Conservation (phyloP, 2,888 invertebrate species). For the Conops quadrifasciatus region DNA sequence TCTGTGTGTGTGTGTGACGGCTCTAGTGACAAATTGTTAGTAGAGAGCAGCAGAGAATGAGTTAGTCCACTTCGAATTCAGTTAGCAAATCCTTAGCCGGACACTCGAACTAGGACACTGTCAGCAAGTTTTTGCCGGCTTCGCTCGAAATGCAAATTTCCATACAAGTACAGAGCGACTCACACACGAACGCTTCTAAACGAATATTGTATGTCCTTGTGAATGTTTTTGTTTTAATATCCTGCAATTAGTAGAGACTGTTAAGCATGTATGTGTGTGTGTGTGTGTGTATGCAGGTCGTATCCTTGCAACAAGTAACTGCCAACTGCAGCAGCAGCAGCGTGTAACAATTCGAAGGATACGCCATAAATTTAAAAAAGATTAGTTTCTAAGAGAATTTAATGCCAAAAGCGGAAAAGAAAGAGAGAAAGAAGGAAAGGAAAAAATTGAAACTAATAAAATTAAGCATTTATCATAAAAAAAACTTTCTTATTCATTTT, state of each 20-base stretch:
- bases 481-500: not conserved
- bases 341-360: not conserved
- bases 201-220: constrained; percentile 8
- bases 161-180: not conserved
- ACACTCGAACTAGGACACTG: constrained; percentile 16
- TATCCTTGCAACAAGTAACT: constrained; percentile 10
- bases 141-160: constrained; percentile 21
- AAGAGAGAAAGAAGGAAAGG: not conserved
- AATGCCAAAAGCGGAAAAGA: not conserved
- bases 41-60: not conserved
- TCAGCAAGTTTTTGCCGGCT: not conserved
- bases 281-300: not conserved
- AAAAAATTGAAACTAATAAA: not conserved
- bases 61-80: not conserved
- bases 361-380: not conserved
- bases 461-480: not conserved
- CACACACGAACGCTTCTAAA: not conserved
- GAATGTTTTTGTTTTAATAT: constrained; percentile 9
- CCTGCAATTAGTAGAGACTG: constrained; percentile 17
- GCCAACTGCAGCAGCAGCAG: not conserved
- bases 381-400: not conserved
- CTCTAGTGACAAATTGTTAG: constrained; percentile 12
- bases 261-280: not conserved
- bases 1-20: not conserved
- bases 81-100: not conserved